Evolutionary conservation across 2,797 vertebrate species (phyloP).

Genomic region (Taenioides sp.): DNA sequence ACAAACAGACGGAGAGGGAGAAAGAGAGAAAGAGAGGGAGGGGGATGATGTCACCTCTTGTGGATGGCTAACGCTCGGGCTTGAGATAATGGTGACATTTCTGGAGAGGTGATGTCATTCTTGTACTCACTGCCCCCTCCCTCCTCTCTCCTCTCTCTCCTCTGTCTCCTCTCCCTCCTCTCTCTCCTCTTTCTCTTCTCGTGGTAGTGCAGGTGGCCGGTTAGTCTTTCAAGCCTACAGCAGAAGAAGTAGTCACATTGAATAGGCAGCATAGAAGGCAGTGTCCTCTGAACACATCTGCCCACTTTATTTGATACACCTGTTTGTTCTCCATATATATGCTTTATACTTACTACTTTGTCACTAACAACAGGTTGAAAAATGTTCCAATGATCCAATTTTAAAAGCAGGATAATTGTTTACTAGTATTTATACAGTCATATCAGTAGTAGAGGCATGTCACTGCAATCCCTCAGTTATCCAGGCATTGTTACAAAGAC

Average conservation of each 20-base stretch:
- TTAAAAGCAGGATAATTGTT: not conserved
- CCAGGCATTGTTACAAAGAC: not conserved
- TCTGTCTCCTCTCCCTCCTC: conserved; percentile 39
- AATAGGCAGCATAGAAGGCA: conserved; percentile 45
- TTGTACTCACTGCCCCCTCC: conserved; percentile 56
- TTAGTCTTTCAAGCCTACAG: conserved; percentile 53
- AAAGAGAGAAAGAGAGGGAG: conserved; percentile 50
- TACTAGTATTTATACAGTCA: not conserved
- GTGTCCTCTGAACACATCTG: conserved; percentile 60
- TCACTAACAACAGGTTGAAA: not conserved
- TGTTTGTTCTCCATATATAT: not conserved
- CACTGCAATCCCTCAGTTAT: not conserved
- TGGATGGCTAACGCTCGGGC: conserved; percentile 66
- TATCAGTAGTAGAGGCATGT: not conserved
- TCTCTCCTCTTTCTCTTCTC: conserved; percentile 20
- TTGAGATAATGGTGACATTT: conserved; percentile 81
- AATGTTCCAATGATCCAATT: not conserved
- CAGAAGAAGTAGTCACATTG: conserved; percentile 65
- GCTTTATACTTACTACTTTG: not conserved
- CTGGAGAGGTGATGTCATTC: conserved; percentile 79
- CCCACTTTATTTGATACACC: conserved; percentile 1
- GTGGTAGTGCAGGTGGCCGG: conserved; percentile 66
- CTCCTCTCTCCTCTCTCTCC: conserved; percentile 6
- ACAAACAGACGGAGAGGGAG: conserved; percentile 40
- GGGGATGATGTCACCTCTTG: conserved; percentile 77